Evolutionary conservation across 2,113 vertebrate genomes (phyloP).

Genomic region (Pangasianodon gigas): DNA sequence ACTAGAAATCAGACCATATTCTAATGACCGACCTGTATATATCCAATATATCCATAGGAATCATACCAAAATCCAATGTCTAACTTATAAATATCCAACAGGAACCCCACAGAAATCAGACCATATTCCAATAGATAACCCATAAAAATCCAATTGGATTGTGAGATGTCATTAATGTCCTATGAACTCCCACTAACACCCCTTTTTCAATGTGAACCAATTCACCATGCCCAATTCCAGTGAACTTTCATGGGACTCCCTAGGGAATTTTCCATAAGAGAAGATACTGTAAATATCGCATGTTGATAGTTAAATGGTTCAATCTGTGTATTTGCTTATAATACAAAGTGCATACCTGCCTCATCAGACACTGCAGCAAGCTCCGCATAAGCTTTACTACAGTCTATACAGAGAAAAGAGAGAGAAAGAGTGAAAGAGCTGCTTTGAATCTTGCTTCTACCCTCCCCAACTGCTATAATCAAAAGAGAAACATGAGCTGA

Average conservation of each 20-base stretch:
- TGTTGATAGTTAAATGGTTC: not conserved
- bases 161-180: not conserved
- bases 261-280: not conserved
- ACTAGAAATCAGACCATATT: not conserved
- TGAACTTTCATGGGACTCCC: not conserved
- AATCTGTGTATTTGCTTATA: not conserved
- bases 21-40: not conserved
- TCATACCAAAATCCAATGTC: not conserved
- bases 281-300: not conserved
- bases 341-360: conserved; percentile 79
- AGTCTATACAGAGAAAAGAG: conserved; percentile 75
- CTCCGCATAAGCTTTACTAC: conserved; percentile 97
- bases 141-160: not conserved
- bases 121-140: not conserved
- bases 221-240: not conserved
- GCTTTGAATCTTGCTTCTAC: conserved; percentile 71
- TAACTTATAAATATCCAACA: not conserved
- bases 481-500: conserved; percentile 50
- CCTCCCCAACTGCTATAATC: not conserved
- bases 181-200: not conserved
- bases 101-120: not conserved
- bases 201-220: not conserved
- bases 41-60: not conserved
- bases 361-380: conserved; percentile 88
- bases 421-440: conserved; percentile 36